Conservation (phyloP, 2,888 invertebrate species). For the Protodeltote pygarga region DNA sequence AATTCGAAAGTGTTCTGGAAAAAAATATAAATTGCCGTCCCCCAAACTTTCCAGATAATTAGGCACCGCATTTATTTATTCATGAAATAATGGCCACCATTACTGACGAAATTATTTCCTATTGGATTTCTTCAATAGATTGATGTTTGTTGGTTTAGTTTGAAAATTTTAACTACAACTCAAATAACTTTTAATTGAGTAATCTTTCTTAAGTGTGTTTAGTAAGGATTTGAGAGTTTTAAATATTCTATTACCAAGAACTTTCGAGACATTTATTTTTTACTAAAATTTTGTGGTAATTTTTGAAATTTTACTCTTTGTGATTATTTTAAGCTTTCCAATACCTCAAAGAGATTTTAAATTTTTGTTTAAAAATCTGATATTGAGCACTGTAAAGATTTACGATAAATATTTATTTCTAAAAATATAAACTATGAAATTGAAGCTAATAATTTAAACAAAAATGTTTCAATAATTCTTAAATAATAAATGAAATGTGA, state of each 20-base stretch:
- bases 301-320: slow-evolving; percentile 5
- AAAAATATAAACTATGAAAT: too few species aligned
- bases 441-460: too few species aligned
- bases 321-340: slow-evolving; percentile 13
- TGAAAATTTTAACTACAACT: slow-evolving; percentile 49
- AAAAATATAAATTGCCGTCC: slow-evolving; percentile 35
- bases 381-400: neutral
- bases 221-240: slow-evolving; percentile 9
- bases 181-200: slow-evolving; percentile 42
- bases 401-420: too few species aligned
- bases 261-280: slow-evolving; percentile 2
- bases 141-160: slow-evolving; percentile 51
- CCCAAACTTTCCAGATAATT: slow-evolving; percentile 44
- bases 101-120: slow-evolving; percentile 36
- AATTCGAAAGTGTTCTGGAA: slow-evolving; percentile 22
- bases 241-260: too few species aligned
- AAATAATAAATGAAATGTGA: too few species aligned
- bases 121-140: slow-evolving; percentile 43
- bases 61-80: slow-evolving; percentile 44
- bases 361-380: neutral
- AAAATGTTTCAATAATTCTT: too few species aligned
- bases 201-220: slow-evolving; percentile 31
- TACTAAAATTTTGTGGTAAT: neutral
- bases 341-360: neutral
- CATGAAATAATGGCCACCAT: slow-evolving; percentile 44